Base-by-base conservation (phyloP, 2,797 vertebrate species). In the Psittacula derbiana region DNA sequence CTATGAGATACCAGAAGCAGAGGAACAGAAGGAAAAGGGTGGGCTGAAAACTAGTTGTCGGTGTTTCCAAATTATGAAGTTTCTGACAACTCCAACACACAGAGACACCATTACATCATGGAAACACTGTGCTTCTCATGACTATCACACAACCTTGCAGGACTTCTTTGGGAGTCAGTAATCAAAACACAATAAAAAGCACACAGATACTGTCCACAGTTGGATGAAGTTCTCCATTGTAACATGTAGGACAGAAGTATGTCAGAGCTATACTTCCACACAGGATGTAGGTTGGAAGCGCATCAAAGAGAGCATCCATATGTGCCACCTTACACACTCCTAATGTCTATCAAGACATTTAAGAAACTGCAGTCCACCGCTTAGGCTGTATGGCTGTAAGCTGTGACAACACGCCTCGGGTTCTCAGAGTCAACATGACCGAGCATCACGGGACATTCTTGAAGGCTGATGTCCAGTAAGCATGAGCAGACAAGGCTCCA, bases 261-360 rank as follows among this genome's bases (percentile, higher is more conserved):
- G 43, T 86, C 83, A 87, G 62, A 86, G 60, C 86, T 80, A 6
- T 71, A 67, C 80, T 81, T 88, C 84, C 84, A 79, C 58, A 66
- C 71, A 76, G 80, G 86, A 93, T 69, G 69, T 25, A 81, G 28
- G 73, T 4, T 88, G 73, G 90, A 91, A 94, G 88, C 73, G 86
- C 53, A 80, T 90, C 85, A 90, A 88, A 94, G 89, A 83, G 8
- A 43, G 21, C 88, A 82, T 61, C 82, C 58, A 27, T 52, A 89
- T 1, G 15, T 91, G 92, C 80, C 85, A 86, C 86, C 85, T 94
- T 72, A 83, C 64, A 74, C 28, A 8, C 53, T 80, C 44, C 13
- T 6, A 80, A 79, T 65, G 69, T 69, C 91, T 93, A 52, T 50
- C 49, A 38, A 80, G 43, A 53, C 86, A 36, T 62, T 92, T 58